These are phyloP conservation scores for Mesocricetus auratus DNA, from an alignment of 2,113 vertebrate genomes.

Conservation along the genomic window DNA sequence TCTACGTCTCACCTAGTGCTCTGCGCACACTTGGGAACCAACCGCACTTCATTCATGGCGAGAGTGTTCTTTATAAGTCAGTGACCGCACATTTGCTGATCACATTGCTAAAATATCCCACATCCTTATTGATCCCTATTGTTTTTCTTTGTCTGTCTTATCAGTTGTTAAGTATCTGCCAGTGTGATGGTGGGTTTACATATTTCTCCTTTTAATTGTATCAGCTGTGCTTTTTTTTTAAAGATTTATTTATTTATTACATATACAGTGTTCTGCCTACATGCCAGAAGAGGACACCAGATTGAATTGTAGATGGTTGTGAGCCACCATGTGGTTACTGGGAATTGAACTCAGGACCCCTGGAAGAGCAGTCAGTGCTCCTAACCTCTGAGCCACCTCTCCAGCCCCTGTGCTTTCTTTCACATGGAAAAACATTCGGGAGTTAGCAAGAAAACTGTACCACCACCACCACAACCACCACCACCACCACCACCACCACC, in stretches of 20 bases:
- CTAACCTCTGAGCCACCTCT: no score
- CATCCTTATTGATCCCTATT: background rate
- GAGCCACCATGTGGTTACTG: no score
- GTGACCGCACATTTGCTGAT: background rate
- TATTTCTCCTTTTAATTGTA: conserved; percentile 12
- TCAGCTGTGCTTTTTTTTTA: background rate
- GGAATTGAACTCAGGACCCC: no score
- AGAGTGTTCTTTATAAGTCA: rapidly evolving
- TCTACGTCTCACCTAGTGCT: background rate
- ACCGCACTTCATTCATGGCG: rapidly evolving
- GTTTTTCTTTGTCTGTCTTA: conserved; percentile 8
- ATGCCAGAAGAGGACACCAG: no score
- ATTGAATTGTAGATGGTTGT: no score
- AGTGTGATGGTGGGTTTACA: background rate
- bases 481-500: no score
- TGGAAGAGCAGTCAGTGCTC: no score
- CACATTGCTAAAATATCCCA: background rate
- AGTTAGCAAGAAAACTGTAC: background rate
- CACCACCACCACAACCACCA: no score
- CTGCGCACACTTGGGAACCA: background rate
- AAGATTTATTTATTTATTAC: no score
- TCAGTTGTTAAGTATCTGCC: conserved; percentile 30
- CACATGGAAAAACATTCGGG: background rate
- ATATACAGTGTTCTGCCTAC: no score
- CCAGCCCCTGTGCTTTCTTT: conserved; percentile 17